A percentile compares a stretch with the other conserved stretches of the same genome.
Conservation (phyloP, 2,888 invertebrate species). For the Itoplectis maculator region DNA sequence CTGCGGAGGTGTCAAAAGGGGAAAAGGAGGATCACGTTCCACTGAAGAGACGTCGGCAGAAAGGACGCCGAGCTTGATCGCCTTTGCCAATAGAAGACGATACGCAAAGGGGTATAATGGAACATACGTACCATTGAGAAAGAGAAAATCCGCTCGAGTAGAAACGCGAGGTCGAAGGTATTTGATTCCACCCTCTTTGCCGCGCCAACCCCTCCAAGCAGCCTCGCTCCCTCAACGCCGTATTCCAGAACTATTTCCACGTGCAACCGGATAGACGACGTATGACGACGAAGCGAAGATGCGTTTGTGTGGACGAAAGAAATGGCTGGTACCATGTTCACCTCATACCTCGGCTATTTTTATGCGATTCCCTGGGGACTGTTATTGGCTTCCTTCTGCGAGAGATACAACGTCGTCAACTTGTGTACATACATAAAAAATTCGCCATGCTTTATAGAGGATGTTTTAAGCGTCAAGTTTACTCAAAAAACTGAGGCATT, state of each 20-base stretch:
- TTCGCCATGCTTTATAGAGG: background rate
- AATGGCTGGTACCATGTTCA: background rate
- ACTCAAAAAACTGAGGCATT: background rate
- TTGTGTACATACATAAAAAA: no score
- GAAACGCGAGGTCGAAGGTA: slow-evolving; percentile 21
- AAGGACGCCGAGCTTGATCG: slow-evolving; percentile 29
- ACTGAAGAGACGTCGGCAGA: background rate
- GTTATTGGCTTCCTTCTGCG: background rate
- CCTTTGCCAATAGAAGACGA: slow-evolving; percentile 9
- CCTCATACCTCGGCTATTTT: background rate
- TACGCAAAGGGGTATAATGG: background rate
- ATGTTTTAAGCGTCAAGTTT: background rate
- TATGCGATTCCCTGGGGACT: background rate
- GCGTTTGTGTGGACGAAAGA: background rate
- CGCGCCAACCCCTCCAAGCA: background rate
- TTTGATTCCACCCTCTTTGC: slow-evolving; percentile 31
- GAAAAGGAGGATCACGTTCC: slow-evolving; percentile 26
- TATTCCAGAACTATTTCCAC: slow-evolving; percentile 29
- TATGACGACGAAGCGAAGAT: slow-evolving; percentile 8
- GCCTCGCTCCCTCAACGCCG: slow-evolving; percentile 1
- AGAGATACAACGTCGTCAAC: background rate
- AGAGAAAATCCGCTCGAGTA: slow-evolving; percentile 45
- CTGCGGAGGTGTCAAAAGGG: background rate
- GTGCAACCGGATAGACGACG: background rate
- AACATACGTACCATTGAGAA: background rate